phyloP scores from a whole-genome alignment of 2,888 invertebrate species.

The Fragum fragum region DNA sequence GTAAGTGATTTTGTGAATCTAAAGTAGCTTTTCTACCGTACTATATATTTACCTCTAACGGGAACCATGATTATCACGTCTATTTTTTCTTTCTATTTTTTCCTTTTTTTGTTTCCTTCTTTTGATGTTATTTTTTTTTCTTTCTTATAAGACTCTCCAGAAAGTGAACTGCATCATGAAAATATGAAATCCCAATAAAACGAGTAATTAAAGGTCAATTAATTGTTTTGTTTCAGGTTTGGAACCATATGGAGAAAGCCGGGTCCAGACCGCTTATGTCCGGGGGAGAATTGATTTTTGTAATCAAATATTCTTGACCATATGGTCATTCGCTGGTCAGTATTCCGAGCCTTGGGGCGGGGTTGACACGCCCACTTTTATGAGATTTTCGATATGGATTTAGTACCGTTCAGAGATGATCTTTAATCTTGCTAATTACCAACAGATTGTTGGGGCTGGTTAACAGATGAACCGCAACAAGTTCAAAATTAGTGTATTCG shows the following conservation, averaged over 20 bases:
- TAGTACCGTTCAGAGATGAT: background rate
- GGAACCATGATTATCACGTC: too few relatives aligned
- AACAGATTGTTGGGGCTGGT: background rate
- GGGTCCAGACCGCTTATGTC: slow-evolving; percentile 19
- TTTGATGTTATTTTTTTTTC: too few relatives aligned
- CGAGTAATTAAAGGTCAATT: slow-evolving; percentile 20
- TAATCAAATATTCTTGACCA: slow-evolving; percentile 34
- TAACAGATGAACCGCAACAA: background rate
- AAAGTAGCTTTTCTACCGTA: too few relatives aligned
- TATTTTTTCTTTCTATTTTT: too few relatives aligned
- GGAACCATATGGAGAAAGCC: slow-evolving; percentile 15
- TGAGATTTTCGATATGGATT: background rate
- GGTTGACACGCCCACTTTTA: slow-evolving; percentile 15
- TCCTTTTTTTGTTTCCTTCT: too few relatives aligned
- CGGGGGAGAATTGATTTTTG: slow-evolving; percentile 23
- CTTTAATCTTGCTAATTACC: slow-evolving; percentile 6
- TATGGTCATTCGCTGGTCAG: slow-evolving; percentile 20
- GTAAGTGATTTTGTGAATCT: too few relatives aligned
- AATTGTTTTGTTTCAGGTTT: slow-evolving; percentile 8
- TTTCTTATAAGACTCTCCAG: too few relatives aligned
- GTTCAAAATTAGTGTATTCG: background rate
- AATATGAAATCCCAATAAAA: background rate
- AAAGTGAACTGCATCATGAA: too few relatives aligned
- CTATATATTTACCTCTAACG: too few relatives aligned
- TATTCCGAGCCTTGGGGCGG: background rate